These are phyloP conservation scores for Heliconius charithonia DNA, from an alignment of 2,888 invertebrate species.

Conservation along the genomic window DNA sequence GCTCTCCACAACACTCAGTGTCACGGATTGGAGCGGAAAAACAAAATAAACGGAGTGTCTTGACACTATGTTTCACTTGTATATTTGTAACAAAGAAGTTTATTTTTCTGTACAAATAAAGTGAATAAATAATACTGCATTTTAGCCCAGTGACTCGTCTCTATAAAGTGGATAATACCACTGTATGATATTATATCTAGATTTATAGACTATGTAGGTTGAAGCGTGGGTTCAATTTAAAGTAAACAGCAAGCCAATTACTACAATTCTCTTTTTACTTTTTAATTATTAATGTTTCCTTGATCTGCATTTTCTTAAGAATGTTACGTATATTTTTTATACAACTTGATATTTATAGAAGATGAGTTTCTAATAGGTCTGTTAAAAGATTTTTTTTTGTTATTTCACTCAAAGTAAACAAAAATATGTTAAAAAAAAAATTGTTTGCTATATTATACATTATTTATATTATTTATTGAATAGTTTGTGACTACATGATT, in stretches of 20 bases:
- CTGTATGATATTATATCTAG: not conserved
- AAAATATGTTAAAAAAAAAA: not conserved
- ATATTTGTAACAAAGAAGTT: not conserved
- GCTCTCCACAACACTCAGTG: too few relatives aligned
- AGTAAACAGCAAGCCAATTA: slow-evolving; percentile 7
- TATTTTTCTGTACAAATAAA: not conserved
- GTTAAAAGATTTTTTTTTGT: not conserved
- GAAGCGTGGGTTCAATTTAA: slow-evolving; percentile 10
- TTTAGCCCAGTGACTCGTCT: not conserved
- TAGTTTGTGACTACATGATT: too few relatives aligned
- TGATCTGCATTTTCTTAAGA: not conserved
- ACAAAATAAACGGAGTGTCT: too few relatives aligned
- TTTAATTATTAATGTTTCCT: not conserved
- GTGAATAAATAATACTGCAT: not conserved
- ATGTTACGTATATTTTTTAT: not conserved
- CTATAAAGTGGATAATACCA: slow-evolving; percentile 21
- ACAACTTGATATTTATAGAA: not conserved
- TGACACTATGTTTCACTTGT: not conserved
- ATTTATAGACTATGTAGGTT: slow-evolving; percentile 18
- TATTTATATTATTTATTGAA: too few relatives aligned
- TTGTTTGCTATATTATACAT: too few relatives aligned
- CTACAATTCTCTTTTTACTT: slow-evolving; percentile 1
- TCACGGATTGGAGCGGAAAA: too few relatives aligned
- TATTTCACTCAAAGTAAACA: not conserved
- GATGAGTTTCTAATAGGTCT: not conserved